phyloP scores from a whole-genome alignment of 2,113 vertebrate species.

The Thryonomys swinderianus region DNA sequence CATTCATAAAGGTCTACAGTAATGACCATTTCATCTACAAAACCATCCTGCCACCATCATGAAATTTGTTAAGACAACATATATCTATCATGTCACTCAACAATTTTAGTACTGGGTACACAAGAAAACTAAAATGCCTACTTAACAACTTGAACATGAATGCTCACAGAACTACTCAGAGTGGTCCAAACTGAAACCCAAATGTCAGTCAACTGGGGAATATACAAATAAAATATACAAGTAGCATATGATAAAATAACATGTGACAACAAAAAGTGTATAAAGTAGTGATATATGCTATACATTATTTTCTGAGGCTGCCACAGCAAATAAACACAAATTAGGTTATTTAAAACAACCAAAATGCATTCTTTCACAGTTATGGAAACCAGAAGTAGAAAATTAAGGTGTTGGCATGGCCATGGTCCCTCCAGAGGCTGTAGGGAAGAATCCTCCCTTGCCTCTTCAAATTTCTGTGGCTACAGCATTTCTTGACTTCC shows the following conservation, averaged over 20 bases:
- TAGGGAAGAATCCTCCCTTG: not conserved
- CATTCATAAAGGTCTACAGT: not conserved
- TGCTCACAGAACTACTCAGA: not conserved
- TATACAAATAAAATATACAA: constrained; percentile 22
- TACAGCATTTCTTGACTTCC: not conserved
- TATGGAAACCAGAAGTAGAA: not conserved
- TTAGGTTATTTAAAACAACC: not conserved
- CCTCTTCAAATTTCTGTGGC: not conserved
- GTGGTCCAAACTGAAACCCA: not conserved
- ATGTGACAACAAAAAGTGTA: not conserved
- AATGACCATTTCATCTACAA: not conserved
- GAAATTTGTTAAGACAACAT: not conserved
- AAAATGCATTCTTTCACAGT: not conserved
- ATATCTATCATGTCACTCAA: not conserved
- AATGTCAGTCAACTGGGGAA: not conserved
- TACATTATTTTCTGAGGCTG: not conserved
- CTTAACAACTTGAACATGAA: not conserved
- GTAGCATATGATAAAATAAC: not conserved
- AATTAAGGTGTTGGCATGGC: not conserved
- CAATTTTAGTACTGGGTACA: not conserved
- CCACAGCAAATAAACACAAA: not conserved
- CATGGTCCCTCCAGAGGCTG: not conserved
- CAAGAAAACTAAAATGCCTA: not conserved
- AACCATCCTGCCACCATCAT: not conserved
- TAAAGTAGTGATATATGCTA: not conserved